These are phyloP conservation scores for Nyctereutes procyonoides DNA, from an alignment of 2,113 vertebrate genomes.

Conservation along the genomic window DNA sequence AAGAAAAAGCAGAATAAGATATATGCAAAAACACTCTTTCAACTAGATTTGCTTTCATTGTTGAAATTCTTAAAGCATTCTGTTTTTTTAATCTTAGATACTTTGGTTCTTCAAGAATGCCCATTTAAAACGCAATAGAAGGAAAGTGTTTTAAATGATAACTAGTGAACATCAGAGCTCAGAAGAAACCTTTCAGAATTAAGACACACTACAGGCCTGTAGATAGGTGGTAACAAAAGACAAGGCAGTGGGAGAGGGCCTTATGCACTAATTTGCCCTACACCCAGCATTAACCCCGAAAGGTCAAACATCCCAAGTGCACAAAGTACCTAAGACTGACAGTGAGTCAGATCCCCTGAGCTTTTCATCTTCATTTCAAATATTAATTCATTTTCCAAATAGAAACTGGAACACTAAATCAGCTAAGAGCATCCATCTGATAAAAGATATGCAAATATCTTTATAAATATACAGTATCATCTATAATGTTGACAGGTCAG, in stretches of 20 bases:
- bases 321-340: neutral
- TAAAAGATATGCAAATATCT: slow-evolving; percentile 86
- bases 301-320: neutral
- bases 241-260: neutral
- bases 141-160: neutral
- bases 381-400: slow-evolving; percentile 74
- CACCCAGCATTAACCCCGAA: neutral
- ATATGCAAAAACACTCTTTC: neutral
- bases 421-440: slow-evolving; percentile 83
- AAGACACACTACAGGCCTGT: rapidly evolving
- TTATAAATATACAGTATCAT: slow-evolving; percentile 84
- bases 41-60: neutral
- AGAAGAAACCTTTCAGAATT: neutral
- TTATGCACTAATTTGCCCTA: neutral
- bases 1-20: neutral
- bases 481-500: slow-evolving; percentile 87
- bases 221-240: neutral
- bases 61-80: neutral
- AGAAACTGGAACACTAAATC: slow-evolving; percentile 79
- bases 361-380: slow-evolving; percentile 82
- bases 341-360: slow-evolving; percentile 51
- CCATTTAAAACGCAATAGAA: slow-evolving; percentile 10
- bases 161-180: neutral
- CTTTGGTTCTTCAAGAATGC: neutral
- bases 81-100: neutral